Base-by-base conservation (phyloP, 2,888 invertebrate species). In the Ditula angustiorana region DNA sequence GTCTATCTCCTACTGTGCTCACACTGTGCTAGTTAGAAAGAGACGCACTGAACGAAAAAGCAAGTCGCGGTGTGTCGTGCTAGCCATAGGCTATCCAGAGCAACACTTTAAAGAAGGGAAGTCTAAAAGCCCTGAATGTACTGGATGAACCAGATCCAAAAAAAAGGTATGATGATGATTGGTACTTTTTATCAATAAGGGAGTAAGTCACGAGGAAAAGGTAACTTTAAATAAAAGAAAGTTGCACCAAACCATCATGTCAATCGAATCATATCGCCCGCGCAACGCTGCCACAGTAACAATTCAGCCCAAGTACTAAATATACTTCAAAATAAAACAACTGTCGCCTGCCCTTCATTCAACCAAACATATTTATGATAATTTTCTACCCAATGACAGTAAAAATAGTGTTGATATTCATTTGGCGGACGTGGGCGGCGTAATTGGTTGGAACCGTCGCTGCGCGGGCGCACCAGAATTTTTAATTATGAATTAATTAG, bases 401-500 rank as follows among this genome's bases (percentile, higher is more conserved):
- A 68, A 71, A 68, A 70, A 82, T 88, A 90, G 77, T 75, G 88
- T 81, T 76, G 78, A 81, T 74, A 84, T 84, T 89, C 74, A 78
- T 70, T 73, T 79, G 81, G 59, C 69, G 61, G 67, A 76, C 72
- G 81, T 79, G 75, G 78, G 79, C 77, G 78, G 80, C 69, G 81
- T 88, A 90, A 91, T 91, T 90, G 89, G 88, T 87, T 80, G 88
- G 84, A 81, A 80, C 84, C 81, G 83, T 77, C n/a, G n/a, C 82
- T 83, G 89, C 88, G 88, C 88, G 81, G 85, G 87, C 89, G 90
- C 87, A 90, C 85, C 88, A 88, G 91, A 90, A 92, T 91, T 92
- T 92, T 92, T 92, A 92, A 92, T 92, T 90, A 91, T 91, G 92
- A 91, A 92, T 92, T 91, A 91, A 92, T 92, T 91, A 90, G 86